Evolutionary conservation across 2,888 invertebrate species (phyloP).

Genomic region (Pyrrhosoma nymphula): DNA sequence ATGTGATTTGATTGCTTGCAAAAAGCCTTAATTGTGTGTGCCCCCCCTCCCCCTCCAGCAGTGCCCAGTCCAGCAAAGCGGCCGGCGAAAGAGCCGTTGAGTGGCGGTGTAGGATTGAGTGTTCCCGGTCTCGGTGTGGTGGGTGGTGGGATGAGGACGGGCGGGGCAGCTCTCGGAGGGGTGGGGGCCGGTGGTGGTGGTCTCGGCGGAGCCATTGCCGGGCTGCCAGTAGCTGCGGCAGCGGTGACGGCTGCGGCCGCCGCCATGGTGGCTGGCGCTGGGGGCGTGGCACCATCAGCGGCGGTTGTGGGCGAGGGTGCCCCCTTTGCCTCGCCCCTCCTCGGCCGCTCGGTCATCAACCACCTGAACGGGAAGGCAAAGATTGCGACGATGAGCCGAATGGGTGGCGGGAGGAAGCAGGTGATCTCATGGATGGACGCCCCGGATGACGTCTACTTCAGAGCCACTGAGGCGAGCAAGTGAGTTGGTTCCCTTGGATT

Average conservation of each 20-base stretch:
- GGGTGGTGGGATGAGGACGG: conserved; percentile 20
- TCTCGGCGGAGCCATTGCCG: conserved; percentile 54
- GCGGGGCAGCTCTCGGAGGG: conserved; percentile 11
- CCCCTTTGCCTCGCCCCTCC: conserved; percentile 74
- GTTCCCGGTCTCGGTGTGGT: conserved; percentile 42
- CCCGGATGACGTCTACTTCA: conserved; percentile 97
- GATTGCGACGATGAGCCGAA: conserved; percentile 88
- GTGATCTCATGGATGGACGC: conserved; percentile 99
- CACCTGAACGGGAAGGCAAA: conserved; percentile 91
- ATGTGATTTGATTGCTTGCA: background rate
- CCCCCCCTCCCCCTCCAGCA: conserved; percentile 28
- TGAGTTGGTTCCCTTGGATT: conserved; percentile 79
- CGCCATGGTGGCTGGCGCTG: conserved; percentile 71
- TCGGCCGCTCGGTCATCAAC: conserved; percentile 76
- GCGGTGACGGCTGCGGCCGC: conserved; percentile 50
- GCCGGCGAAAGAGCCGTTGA: conserved; percentile 56
- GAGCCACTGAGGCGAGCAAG: conserved; percentile 94
- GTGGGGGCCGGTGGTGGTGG: background rate
- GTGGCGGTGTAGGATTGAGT: conserved; percentile 55
- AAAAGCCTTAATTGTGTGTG: conserved; percentile 18
- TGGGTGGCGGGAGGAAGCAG: conserved; percentile 89
- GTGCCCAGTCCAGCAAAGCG: conserved; percentile 55
- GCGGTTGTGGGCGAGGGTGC: conserved; percentile 75
- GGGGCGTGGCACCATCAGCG: conserved; percentile 74
- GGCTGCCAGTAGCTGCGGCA: conserved; percentile 51